Evolutionary conservation across 2,888 invertebrate genomes (phyloP), one percentile per base, ranked within the genome.

Genomic region (Hofmannophila pseudospretella): DNA sequence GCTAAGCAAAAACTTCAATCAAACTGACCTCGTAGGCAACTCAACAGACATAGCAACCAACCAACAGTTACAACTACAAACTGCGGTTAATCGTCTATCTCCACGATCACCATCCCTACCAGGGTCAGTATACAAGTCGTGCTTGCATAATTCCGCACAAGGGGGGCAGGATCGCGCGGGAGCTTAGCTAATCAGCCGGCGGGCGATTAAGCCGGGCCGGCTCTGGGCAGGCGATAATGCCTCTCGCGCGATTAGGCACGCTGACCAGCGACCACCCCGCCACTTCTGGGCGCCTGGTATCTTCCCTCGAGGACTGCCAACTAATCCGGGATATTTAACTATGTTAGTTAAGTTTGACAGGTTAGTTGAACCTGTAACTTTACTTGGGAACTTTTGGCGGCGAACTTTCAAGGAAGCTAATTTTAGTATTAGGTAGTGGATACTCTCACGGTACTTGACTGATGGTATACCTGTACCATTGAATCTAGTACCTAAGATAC

Each of bases 111-210:
- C 5, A 39, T 57, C 55, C 56, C 54, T 51, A 53, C 44, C 54
- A 47, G 51, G 54, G 60, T 55, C 55, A 57, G 49, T 44, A 44
- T 45, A 51, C 44, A 66, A 76, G 70, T 75, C 75, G 75, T 67
- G 79, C 79, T 67, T 77, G 75, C 74, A 80, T 82, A 81, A 82
- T 81, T 64, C 67, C 52, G 54, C 58, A 73, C 74, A 72, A 75
- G 74, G 79, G 73, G 67, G 63, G 53, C 67, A 77, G 68, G 42
- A 66, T 9, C 67, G 57, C 63, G 61, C 58, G 62, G 69, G 70
- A 73, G 82, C 81, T 80, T 80, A 77, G 79, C 74, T 82, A 82
- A 84, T 84, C 85, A 81, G 76, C 70, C 70, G 65, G 55, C 72
- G 77, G 78, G 67, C 76, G 77, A 81, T 84, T 80, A 80, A 78